These are phyloP conservation scores for Burhinus bistriatus DNA, from an alignment of 2,113 vertebrate genomes.

Conservation along the genomic window DNA sequence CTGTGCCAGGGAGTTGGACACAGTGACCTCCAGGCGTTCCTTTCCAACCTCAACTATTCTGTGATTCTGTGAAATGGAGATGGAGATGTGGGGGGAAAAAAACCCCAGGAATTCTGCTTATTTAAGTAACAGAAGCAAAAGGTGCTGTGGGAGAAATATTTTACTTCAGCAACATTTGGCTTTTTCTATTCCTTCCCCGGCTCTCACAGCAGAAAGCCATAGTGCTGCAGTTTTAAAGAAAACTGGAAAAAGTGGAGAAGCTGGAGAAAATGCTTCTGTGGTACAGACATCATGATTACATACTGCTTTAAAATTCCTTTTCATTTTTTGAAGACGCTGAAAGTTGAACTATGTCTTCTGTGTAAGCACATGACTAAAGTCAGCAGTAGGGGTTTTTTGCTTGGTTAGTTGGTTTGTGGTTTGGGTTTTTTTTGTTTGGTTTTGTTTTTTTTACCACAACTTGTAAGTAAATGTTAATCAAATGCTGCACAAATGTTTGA, in stretches of 20 bases:
- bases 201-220: neutral
- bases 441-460: neutral
- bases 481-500: neutral
- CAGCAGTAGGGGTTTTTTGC: neutral
- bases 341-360: neutral
- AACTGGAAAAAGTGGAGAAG: neutral
- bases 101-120: neutral
- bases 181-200: neutral
- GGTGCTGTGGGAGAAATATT: neutral
- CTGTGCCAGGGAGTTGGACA: neutral
- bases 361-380: neutral
- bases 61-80: neutral
- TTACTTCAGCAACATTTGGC: neutral
- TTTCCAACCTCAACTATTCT: neutral
- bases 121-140: neutral
- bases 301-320: neutral
- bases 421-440: neutral
- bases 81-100: neutral
- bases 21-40: neutral
- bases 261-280: neutral
- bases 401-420: neutral
- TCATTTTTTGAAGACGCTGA: neutral
- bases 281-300: neutral
- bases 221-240: neutral
- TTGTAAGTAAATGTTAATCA: neutral